These are phyloP conservation scores for Neopipo cinnamomea DNA, from an alignment of 2,113 vertebrate species.

Conservation along the genomic window DNA sequence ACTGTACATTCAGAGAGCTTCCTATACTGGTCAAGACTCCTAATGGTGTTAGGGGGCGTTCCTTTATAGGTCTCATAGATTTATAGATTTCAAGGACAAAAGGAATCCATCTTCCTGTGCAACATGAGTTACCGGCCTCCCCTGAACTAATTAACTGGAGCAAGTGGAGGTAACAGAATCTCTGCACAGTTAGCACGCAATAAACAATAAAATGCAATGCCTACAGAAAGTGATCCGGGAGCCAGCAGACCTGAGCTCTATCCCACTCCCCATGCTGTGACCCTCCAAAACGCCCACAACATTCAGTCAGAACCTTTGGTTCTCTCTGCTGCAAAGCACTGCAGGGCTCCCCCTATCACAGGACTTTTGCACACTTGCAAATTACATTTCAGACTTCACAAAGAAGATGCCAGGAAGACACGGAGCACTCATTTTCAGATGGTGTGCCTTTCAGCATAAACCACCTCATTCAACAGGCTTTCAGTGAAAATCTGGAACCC, in stretches of 20 bases:
- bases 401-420: background rate
- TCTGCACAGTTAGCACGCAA: background rate
- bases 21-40: background rate
- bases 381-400: background rate
- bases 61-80: background rate
- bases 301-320: background rate
- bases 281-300: background rate
- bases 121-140: background rate
- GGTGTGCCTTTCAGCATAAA: background rate
- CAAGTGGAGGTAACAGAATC: background rate
- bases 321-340: background rate
- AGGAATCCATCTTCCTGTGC: background rate
- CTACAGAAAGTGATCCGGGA: background rate
- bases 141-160: background rate
- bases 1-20: background rate
- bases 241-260: background rate
- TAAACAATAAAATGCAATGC: background rate
- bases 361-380: background rate
- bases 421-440: background rate
- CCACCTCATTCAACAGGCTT: background rate
- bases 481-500: background rate
- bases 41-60: background rate
- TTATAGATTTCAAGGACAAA: background rate
- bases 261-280: background rate
- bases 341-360: too few species aligned